Percentiles rank a stretch among this genome's conserved stretches.
These are phyloP conservation scores for Mesocentrotus franciscanus DNA, from an alignment of 53 echinoderm and acorn worm species.

Conservation along the genomic window DNA sequence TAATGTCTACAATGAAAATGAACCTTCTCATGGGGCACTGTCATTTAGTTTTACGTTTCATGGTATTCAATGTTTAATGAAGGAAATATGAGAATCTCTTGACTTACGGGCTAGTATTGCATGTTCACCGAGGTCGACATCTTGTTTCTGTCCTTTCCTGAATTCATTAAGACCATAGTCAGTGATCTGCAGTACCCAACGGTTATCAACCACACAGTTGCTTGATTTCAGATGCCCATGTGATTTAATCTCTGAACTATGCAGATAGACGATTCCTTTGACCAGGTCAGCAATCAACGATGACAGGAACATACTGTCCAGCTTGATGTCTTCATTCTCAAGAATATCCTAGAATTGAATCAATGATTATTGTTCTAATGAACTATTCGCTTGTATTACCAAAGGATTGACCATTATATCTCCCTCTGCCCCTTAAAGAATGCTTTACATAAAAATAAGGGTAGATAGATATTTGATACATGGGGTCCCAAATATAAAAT, in stretches of 20 bases:
- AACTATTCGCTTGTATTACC: too few relatives aligned
- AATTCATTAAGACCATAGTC: slow-evolving; percentile 96
- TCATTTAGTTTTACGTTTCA: too few relatives aligned
- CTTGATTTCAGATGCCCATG: slow-evolving; percentile 97
- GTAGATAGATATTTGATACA: too few relatives aligned
- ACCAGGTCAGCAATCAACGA: slow-evolving; percentile 96
- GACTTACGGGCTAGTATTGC: slow-evolving; percentile 81
- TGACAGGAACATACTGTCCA: slow-evolving; percentile 97
- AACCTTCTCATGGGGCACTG: too few relatives aligned
- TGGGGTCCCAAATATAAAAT: too few relatives aligned
- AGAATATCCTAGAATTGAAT: slow-evolving; percentile 82
- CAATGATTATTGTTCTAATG: background rate
- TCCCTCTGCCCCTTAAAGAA: too few relatives aligned
- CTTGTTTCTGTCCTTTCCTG: slow-evolving; percentile 83
- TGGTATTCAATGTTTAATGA: too few relatives aligned
- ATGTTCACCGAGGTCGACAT: slow-evolving; percentile 83
- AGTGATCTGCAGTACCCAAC: slow-evolving; percentile 98
- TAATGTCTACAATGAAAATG: too few relatives aligned
- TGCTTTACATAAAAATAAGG: too few relatives aligned
- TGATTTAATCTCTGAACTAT: slow-evolving; percentile 87
- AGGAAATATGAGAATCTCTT: background rate
- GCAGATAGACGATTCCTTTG: slow-evolving; percentile 94
- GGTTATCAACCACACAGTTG: slow-evolving; percentile 98
- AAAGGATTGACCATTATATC: too few relatives aligned
- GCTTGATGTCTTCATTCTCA: slow-evolving; percentile 96